Conservation (phyloP, 2,113 vertebrate species). For the Anarhynchus alexandrinus region DNA sequence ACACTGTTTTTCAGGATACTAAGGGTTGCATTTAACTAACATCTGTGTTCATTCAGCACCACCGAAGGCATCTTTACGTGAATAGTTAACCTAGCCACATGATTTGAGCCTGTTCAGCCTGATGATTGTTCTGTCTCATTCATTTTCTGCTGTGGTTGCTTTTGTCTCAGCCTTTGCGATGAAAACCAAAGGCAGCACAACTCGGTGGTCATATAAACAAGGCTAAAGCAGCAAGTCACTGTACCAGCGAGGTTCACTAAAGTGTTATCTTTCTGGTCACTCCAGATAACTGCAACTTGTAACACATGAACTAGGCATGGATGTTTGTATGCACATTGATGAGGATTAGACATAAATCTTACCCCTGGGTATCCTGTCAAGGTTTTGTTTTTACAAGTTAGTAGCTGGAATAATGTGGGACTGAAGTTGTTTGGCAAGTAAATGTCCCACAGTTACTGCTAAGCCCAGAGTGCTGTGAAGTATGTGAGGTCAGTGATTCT, state of each 20-base stretch:
- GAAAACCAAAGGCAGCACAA: not conserved
- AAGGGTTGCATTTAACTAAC: not conserved
- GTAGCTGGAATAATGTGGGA: not conserved
- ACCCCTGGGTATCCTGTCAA: too few relatives aligned
- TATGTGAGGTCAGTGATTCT: not conserved
- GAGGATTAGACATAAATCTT: not conserved
- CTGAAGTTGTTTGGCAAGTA: not conserved
- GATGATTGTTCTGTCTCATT: not conserved
- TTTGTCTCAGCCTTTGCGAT: not conserved
- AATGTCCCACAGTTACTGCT: not conserved
- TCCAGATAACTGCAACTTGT: not conserved
- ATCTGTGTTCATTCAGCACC: not conserved
- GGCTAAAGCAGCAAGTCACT: not conserved
- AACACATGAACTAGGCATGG: rapidly evolving
- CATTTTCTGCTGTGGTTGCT: not conserved
- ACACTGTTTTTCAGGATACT: not conserved
- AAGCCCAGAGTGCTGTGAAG: not conserved
- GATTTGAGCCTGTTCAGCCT: not conserved
- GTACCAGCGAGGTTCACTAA: rapidly evolving
- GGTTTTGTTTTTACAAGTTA: not conserved
- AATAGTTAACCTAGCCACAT: not conserved
- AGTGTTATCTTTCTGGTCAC: not conserved
- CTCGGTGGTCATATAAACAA: not conserved
- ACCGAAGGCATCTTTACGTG: not conserved
- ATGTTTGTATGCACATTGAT: not conserved